Evolutionary conservation across 2,888 invertebrate genomes (phyloP).

Genomic region (Papilio gigon): DNA sequence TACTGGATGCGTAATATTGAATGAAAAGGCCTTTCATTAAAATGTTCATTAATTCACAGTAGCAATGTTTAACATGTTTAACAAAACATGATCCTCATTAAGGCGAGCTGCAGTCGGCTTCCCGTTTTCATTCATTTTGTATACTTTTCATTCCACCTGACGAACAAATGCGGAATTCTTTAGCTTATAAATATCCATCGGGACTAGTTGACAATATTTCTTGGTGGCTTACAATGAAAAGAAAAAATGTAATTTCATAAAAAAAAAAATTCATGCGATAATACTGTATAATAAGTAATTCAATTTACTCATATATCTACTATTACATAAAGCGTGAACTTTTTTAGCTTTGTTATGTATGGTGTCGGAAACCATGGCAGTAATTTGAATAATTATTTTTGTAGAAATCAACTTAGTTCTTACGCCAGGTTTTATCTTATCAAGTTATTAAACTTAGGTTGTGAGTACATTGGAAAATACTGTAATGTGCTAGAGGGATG

Average conservation of each 20-base stretch:
- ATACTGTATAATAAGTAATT: no score
- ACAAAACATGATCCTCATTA: constrained; percentile 16
- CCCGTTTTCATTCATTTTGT: constrained; percentile 13
- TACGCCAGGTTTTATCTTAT: no score
- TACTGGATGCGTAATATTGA: not conserved
- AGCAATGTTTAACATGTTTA: constrained; percentile 11
- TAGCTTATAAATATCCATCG: not conserved
- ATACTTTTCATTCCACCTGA: not conserved
- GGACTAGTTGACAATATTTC: not conserved
- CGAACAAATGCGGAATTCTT: not conserved
- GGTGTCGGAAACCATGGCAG: no score
- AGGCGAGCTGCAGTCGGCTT: not conserved
- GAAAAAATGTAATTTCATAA: not conserved
- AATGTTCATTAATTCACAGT: constrained; percentile 13
- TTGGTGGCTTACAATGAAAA: not conserved
- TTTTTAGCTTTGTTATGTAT: no score
- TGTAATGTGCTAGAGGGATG: no score
- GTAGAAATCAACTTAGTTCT: no score
- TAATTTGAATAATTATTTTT: no score
- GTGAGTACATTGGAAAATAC: no score
- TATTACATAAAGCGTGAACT: no score
- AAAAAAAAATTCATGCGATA: not conserved
- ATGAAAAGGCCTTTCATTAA: not conserved
- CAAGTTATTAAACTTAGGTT: no score
- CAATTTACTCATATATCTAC: no score